Conservation (phyloP, 2,797 vertebrate species). For the Uromys caudimaculatus region DNA sequence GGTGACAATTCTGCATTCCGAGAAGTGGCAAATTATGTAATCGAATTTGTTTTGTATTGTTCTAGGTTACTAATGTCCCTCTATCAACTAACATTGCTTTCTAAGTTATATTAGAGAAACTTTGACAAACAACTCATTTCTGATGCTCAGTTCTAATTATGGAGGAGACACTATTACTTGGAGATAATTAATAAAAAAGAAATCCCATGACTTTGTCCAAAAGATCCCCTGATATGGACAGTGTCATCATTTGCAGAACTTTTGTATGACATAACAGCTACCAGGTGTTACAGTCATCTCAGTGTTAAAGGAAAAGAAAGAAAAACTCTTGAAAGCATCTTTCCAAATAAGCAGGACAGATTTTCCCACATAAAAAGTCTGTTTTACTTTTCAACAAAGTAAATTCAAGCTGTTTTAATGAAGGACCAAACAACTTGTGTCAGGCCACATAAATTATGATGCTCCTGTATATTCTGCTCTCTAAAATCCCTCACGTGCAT, state of each 20-base stretch:
- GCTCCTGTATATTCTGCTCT: constrained; percentile 14
- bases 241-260: background rate
- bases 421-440: constrained; percentile 48
- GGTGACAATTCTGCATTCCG: background rate
- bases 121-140: constrained; percentile 27
- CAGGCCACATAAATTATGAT: constrained; percentile 9
- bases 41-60: background rate
- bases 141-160: background rate
- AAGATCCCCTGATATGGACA: constrained; percentile 25
- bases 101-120: background rate
- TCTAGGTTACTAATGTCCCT: background rate
- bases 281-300: constrained; percentile 63
- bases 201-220: constrained; percentile 42
- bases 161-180: constrained; percentile 18
- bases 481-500: background rate
- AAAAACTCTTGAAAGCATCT: background rate
- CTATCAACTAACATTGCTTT: background rate
- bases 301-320: background rate
- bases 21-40: constrained; percentile 24
- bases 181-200: constrained; percentile 58
- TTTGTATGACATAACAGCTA: constrained; percentile 62
- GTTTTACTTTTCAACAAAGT: constrained; percentile 54
- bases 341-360: constrained; percentile 65
- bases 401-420: constrained; percentile 63
- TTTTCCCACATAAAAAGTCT: constrained; percentile 50